Evolutionary conservation across 2,113 vertebrate genomes (phyloP).

Genomic region (Ictalurus punctatus): DNA sequence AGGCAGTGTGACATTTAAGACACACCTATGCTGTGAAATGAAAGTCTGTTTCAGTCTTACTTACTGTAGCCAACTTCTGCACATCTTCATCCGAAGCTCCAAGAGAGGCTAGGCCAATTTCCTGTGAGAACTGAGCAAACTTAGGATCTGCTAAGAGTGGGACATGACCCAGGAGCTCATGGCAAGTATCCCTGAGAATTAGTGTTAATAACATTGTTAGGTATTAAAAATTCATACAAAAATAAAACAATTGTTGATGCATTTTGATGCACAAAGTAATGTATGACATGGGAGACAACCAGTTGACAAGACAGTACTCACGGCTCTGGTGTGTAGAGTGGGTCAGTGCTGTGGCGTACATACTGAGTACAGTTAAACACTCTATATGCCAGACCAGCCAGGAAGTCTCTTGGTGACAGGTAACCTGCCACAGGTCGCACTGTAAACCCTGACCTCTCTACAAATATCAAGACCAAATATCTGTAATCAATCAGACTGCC

Average conservation of each 20-base stretch:
- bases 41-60: slow-evolving; percentile 44
- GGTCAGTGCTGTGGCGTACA: slow-evolving; percentile 91
- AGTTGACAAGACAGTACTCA: slow-evolving; percentile 72
- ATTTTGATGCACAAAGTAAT: background rate
- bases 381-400: slow-evolving; percentile 92
- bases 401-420: slow-evolving; percentile 92
- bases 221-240: background rate
- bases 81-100: slow-evolving; percentile 93
- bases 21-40: background rate
- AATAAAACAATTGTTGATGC: background rate
- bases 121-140: slow-evolving; percentile 98
- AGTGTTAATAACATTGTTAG: background rate
- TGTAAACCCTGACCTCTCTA: slow-evolving; percentile 93
- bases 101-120: slow-evolving; percentile 95
- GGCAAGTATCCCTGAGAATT: slow-evolving; percentile 87
- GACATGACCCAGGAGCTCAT: slow-evolving; percentile 94
- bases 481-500: background rate
- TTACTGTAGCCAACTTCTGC: slow-evolving; percentile 94
- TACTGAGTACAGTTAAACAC: slow-evolving; percentile 99
- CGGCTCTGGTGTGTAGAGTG: slow-evolving; percentile 98
- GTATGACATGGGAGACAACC: background rate
- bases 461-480: slow-evolving; percentile 45
- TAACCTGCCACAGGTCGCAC: slow-evolving; percentile 96
- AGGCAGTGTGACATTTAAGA: slow-evolving; percentile 34
- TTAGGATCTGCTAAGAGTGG: slow-evolving; percentile 95